Evolutionary conservation across 2,888 invertebrate species (phyloP), one percentile per base, ranked within the genome.

Genomic region (Clistopyga incitator): DNA sequence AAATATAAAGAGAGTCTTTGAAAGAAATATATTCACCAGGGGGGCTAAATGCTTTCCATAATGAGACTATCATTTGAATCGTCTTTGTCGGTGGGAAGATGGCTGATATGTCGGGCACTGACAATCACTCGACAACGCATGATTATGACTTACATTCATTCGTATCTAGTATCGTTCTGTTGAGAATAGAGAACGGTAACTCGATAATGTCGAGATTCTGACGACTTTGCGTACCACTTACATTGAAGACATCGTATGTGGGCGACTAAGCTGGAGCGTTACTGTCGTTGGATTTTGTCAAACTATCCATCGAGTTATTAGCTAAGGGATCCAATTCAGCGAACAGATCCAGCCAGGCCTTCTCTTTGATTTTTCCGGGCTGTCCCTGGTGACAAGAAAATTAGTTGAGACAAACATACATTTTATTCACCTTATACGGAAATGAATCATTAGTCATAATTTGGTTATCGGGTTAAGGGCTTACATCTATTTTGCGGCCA

Each of bases 241-340:
- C 29, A n/a, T 10, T 34, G 34, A 20, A 6, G n/a, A 50, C n/a
- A 18, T 50, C 18, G n/a, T n/a, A 15, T 50, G 6, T n/a, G n/a
- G 0, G 18, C 59, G 11, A 82, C 89, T 92, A 93, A 88, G 91
- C 93, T 74, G 92, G 90, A 80, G 93, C 91, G 79, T 91, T 91
- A 74, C 88, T 89, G 80, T 90, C 90, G 71, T 88, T 89, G 56
- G 90, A 89, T 81, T 89, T 90, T 25, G 87, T 87, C 29, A 91
- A 86, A 85, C 87, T 91, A 67, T 93, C 93, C 86, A 92, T 90
- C 88, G 98, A 97, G 54, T 98, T 97, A 94, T 98, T 98, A 13
- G 98, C 96, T 47, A 98, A 94, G 0, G 98, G 98, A 94, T 99
- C 98, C 80, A 99, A 93, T 93, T 98, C 98, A 52, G 98, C 97